These are phyloP conservation scores for Rhabdomys pumilio DNA, from an alignment of 2,797 vertebrate genomes.

Conservation along the genomic window DNA sequence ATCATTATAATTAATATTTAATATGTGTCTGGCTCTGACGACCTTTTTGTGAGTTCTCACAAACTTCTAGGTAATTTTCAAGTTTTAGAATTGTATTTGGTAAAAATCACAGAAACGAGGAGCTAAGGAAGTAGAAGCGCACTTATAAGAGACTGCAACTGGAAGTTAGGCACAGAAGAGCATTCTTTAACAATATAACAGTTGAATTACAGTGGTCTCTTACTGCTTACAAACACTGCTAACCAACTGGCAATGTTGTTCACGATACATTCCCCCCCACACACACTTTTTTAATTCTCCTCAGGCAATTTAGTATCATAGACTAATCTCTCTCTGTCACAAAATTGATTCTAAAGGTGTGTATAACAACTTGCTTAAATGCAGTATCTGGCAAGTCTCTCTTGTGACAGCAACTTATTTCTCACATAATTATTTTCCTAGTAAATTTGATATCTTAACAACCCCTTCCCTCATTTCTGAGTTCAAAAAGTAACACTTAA, in stretches of 20 bases:
- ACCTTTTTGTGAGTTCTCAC: constrained; percentile 65
- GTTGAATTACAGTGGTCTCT: not conserved
- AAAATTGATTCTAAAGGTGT: constrained; percentile 77
- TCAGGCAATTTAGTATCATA: constrained; percentile 57
- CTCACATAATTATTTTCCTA: constrained; percentile 78
- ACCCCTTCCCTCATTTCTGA: constrained; percentile 74
- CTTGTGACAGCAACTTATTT: constrained; percentile 81
- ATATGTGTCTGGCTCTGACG: constrained; percentile 75
- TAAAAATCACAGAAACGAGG: not conserved
- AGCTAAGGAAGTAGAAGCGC: not conserved
- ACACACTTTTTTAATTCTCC: constrained; percentile 1
- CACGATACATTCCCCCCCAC: not conserved
- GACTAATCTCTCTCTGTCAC: constrained; percentile 77
- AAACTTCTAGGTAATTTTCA: constrained; percentile 79
- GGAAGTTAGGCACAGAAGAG: constrained; percentile 40
- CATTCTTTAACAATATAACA: constrained; percentile 53
- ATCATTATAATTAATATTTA: constrained; percentile 90
- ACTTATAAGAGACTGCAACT: constrained; percentile 61
- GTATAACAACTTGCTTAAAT: constrained; percentile 75
- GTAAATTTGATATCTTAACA: constrained; percentile 82
- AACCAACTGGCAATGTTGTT: constrained; percentile 1
- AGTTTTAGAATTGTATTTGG: constrained; percentile 63
- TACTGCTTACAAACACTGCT: constrained; percentile 55
- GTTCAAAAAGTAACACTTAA: constrained; percentile 79
- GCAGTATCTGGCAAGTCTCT: constrained; percentile 78